Base-by-base conservation (phyloP, 2,113 vertebrate species). In the Mola mola region DNA sequence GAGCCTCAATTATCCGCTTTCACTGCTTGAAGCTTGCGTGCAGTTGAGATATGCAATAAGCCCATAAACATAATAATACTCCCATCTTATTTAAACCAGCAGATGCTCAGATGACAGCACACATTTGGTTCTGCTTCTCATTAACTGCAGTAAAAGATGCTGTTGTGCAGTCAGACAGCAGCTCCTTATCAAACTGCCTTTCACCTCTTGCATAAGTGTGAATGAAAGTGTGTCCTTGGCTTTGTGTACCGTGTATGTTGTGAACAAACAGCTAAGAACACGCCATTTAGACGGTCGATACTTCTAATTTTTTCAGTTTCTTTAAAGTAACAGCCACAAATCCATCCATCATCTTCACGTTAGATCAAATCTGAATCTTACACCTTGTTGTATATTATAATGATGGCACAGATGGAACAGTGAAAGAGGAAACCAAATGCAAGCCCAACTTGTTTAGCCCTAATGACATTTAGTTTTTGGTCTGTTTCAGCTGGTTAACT, bases 81-180 rank as follows among this genome's bases (percentile, higher is more conserved):
- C 31, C 29, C 19, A 8, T 26, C 10, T 8, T 33, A 47, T 59
- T 55, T 6, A 21, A 31, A 16, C 2, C 7, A 37, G 15, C 46
- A 66, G 34, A 47, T 8, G 31, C 60, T 46, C 9, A 43, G 2
- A 50, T 28, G 37, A 24, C 2, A 1, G 26, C 31, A 1, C 24
- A 1, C 10, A 8, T 57, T 38, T 34, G 8, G 50, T 44, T 46
- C 58, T 69, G 36, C 34, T 61, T 72, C 42, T 38, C 31, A 28
- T 51, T 49, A 11, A 17, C 22, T 33, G 19, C 52, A 33, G 52
- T 50, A 19, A 25, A 53, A 51, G 19, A 55, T 28, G 43, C 11
- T 22, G n/a, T 29, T 29, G 28, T 29, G 6, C 28, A 29, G 36
- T 68, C 56, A 26, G 26, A 37, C 42, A 38, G 42, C 62, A 33